These are phyloP conservation scores for Macrochelys suwanniensis DNA, from an alignment of 2,797 vertebrate species.

Conservation along the genomic window DNA sequence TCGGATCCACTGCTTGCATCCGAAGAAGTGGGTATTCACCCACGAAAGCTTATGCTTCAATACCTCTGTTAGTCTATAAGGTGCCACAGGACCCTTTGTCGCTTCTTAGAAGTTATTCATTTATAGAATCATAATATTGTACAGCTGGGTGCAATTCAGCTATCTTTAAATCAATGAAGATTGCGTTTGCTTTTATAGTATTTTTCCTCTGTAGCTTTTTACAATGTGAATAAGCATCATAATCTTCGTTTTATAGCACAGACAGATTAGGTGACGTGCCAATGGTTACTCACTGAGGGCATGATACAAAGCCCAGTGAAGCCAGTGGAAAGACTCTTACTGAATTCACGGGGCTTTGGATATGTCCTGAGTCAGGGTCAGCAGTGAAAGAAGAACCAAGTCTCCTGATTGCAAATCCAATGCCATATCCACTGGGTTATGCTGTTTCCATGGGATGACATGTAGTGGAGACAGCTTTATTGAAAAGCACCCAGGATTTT, in stretches of 20 bases:
- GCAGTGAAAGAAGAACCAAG: not conserved
- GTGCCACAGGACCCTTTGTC: too few relatives aligned
- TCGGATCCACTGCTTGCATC: too few relatives aligned
- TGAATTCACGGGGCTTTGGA: not conserved
- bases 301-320: not conserved
- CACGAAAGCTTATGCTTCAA: too few relatives aligned
- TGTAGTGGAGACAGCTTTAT: not conserved
- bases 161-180: not conserved
- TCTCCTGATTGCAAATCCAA: not conserved
- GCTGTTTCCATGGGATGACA: not conserved
- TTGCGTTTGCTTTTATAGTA: not conserved
- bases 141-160: not conserved
- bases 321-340: not conserved
- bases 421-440: not conserved
- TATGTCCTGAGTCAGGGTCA: not conserved
- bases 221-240: not conserved
- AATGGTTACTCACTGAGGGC: rapidly evolving
- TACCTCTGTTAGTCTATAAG: too few relatives aligned
- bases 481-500: not conserved
- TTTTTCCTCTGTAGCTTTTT: not conserved
- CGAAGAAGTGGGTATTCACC: too few relatives aligned
- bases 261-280: not conserved
- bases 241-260: not conserved
- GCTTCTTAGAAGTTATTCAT: not conserved
- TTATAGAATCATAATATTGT: not conserved